Evolutionary conservation across 2,888 invertebrate species (phyloP).

Genomic region (Agriopis leucophaearia): DNA sequence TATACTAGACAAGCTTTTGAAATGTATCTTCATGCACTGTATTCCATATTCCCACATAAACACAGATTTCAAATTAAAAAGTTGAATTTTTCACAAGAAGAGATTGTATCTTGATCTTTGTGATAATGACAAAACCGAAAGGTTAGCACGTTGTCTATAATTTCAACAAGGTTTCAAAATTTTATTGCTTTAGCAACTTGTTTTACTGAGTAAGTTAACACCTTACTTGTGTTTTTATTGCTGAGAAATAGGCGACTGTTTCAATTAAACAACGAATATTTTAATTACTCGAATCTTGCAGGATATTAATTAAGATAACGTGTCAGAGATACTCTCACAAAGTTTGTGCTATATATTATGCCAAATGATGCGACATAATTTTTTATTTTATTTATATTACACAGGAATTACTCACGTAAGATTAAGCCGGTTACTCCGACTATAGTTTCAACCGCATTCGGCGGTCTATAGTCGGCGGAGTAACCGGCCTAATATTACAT

Average conservation of each 20-base stretch:
- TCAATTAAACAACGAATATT: conserved; percentile 7
- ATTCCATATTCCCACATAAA: background rate
- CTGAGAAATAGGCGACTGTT: conserved; percentile 17
- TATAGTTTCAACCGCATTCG: no score
- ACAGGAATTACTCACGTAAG: no score
- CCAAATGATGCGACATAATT: no score
- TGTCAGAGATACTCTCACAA: background rate
- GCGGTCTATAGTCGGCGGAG: no score
- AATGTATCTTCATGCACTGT: background rate
- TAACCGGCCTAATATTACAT: no score
- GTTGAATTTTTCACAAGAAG: background rate
- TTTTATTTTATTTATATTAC: no score
- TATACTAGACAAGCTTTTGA: background rate
- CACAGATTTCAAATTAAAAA: background rate
- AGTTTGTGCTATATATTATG: conserved; percentile 5
- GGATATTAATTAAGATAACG: conserved; percentile 11
- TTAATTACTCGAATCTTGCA: conserved; percentile 3
- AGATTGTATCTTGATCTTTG: conserved; percentile 3
- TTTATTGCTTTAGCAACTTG: conserved; percentile 16
- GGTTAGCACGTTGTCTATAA: conserved; percentile 27
- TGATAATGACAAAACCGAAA: conserved; percentile 20
- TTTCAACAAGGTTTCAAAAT: conserved; percentile 24
- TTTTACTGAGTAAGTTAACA: conserved; percentile 9
- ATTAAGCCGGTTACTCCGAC: no score
- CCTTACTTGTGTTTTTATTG: conserved; percentile 8